Evolutionary conservation across 2,888 invertebrate species (phyloP), one percentile per base, ranked within the genome.

Genomic region (Villa cingulata): DNA sequence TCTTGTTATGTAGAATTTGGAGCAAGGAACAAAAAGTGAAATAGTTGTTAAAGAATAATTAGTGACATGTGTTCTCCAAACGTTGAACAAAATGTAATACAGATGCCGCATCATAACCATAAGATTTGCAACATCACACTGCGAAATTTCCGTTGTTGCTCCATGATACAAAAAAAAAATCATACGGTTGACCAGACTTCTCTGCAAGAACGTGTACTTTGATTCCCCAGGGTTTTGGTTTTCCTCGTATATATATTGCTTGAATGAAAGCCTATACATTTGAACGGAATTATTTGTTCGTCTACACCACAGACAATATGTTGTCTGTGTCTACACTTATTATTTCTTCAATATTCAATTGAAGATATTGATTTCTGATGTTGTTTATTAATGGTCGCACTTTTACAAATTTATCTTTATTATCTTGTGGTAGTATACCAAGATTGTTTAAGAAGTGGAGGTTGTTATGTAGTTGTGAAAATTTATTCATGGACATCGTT

Each of bases 211-310:
- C 23, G 16, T 27, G 27, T n/a, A 41, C 40, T 41, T 41, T 41
- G n/a, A n/a, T n/a, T n/a, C n/a, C n/a, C n/a, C n/a, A n/a, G n/a
- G n/a, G n/a, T n/a, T n/a, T n/a, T n/a, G 4, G 27, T 41, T 4
- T 37, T 23, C 34, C 37, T 40, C 16, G 40, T 40, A n/a, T n/a
- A n/a, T n/a, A 34, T 27, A 41, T 37, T 46, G 32, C 36, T 38
- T 42, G 17, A 39, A 39, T 16, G 43, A 7, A 15, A 37, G 34
- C 6, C 36, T 41, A 9, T 40, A 23, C 14, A n/a, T n/a, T 27
- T 18, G 40, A 41, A 38, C 19, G 36, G 42, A 17, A 50, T 29
- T 18, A 45, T 17, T 34, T 43, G n/a, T 18, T 17, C 43, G 23
- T n/a, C n/a, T n/a, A n/a, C n/a, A n/a, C n/a, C n/a, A n/a, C n/a